Percentiles rank a stretch among this genome's conserved stretches.
Conservation (phyloP, 2,797 vertebrate species). For the Bufotes viridis region DNA sequence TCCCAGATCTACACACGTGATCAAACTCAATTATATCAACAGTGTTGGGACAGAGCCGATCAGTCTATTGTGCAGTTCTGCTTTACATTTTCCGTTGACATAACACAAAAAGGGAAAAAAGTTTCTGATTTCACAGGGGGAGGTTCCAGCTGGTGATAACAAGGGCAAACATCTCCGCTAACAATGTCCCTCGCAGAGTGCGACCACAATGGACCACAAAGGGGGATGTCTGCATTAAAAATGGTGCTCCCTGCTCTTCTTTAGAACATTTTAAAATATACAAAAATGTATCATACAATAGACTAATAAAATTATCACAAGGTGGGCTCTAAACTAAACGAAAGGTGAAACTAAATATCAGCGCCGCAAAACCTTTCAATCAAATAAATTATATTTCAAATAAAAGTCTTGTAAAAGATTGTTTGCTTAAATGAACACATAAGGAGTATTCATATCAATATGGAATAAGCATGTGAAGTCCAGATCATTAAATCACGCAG, state of each 20-base stretch:
- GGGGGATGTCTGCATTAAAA: slow-evolving; percentile 21
- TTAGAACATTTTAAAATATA: background rate
- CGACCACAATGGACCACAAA: slow-evolving; percentile 17
- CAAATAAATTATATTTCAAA: too few relatives aligned
- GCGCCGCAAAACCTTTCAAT: too few relatives aligned
- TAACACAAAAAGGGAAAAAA: slow-evolving; percentile 46
- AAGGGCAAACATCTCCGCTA: slow-evolving; percentile 51
- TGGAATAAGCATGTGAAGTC: too few relatives aligned
- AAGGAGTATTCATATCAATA: too few relatives aligned
- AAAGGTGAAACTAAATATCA: too few relatives aligned
- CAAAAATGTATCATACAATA: background rate
- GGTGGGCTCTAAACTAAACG: too few relatives aligned
- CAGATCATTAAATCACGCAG: too few relatives aligned
- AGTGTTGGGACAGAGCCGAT: slow-evolving; percentile 30
- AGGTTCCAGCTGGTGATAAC: slow-evolving; percentile 57
- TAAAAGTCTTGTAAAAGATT: too few relatives aligned
- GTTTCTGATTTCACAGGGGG: slow-evolving; percentile 58
- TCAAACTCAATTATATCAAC: slow-evolving; percentile 56
- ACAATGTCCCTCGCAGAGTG: slow-evolving; percentile 33
- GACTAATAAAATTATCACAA: background rate
- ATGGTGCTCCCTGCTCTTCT: background rate
- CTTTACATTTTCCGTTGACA: slow-evolving; percentile 48
- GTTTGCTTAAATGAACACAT: too few relatives aligned
- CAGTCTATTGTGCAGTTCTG: slow-evolving; percentile 45
- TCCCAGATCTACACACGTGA: slow-evolving; percentile 30